Evolutionary conservation across 2,888 invertebrate genomes (phyloP), one percentile per base, ranked within the genome.

Genomic region (Andrena hattorfiana): DNA sequence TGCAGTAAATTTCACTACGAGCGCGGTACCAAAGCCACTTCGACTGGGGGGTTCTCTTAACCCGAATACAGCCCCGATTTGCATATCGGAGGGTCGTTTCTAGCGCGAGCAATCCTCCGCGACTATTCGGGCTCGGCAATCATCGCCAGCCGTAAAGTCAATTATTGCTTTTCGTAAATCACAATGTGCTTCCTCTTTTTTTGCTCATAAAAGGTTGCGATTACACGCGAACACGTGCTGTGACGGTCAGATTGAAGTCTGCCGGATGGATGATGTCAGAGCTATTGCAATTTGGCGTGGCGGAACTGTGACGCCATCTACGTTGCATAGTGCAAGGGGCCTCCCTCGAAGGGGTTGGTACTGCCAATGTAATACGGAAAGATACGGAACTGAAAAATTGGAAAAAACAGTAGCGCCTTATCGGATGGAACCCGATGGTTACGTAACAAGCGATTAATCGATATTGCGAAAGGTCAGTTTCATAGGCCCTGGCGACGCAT

Each of bases 391-490:
- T 20, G 51, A 77, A 49, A 63, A 70, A 70, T 23, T 35, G 59
- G 23, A 49, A 64, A 64, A 75, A 62, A 85, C 54, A 70, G 87
- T 80, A 32, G 63, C 67, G 62, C 16, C 67, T 71, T 73, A 62
- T 67, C 73, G 42, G 48, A 42, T 23, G 54, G 30, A 28, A 51
- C 16, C 54, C n/a, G 60, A 71, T 51, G 77, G 81, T 85, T 87
- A 83, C 80, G 62, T 80, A 87, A 87, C 76, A 48, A 71, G 66
- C 56, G 76, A 84, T 86, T 84, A 87, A 88, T 86, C 88, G 87
- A 88, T 86, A 86, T 86, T 85, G 60, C 20, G 88, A 84, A 84
- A 88, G 88, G 88, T 88, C 87, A 88, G 86, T 88, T 82, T 78
- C 73, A 75, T 77, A 81, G 83, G 23, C 13, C 56, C 54, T 62